These are phyloP conservation scores for Cotesia chilonis DNA, from an alignment of 1,140 invertebrate species.

Conservation along the genomic window DNA sequence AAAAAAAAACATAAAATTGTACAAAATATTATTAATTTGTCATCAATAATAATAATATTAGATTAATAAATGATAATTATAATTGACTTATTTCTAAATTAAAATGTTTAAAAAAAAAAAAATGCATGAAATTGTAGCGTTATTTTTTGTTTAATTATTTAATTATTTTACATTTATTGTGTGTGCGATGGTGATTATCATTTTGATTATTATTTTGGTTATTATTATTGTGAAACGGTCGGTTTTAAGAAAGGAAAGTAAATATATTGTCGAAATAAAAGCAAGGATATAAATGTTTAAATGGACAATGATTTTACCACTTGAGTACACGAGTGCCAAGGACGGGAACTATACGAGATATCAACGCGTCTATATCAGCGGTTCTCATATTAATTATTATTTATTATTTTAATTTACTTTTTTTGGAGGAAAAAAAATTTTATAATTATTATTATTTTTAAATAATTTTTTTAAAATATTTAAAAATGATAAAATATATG, in stretches of 20 bases:
- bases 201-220: conserved; percentile 39
- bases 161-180: no score
- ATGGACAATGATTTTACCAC: conserved; percentile 48
- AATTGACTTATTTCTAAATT: no score
- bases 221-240: conserved; percentile 57
- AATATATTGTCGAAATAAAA: conserved; percentile 43
- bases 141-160: no score
- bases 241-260: conserved; percentile 33
- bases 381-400: conserved; percentile 20
- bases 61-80: no score
- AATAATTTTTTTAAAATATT: no score
- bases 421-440: not conserved
- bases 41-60: conserved; percentile 1
- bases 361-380: conserved; percentile 42
- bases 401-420: not conserved
- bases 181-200: not conserved
- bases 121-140: no score
- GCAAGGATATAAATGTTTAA: conserved; percentile 30
- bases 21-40: not conserved
- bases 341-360: conserved; percentile 49
- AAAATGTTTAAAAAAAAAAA: no score
- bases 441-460: no score
- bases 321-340: conserved; percentile 45
- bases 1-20: no score
- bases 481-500: no score